Evolutionary conservation across 1,140 invertebrate species (phyloP).

Genomic region (Heliconius hermathena): DNA sequence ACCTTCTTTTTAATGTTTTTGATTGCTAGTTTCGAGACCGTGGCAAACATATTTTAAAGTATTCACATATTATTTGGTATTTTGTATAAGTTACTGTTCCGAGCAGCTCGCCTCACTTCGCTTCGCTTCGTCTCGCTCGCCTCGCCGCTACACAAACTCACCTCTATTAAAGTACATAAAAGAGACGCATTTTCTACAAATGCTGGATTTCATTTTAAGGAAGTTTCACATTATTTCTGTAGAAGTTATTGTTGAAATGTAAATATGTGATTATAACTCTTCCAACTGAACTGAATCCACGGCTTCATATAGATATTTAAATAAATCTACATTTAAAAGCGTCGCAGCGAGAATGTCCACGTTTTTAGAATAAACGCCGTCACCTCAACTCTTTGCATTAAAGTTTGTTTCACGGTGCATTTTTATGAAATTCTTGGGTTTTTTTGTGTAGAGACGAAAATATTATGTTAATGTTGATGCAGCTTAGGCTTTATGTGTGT

Average conservation of each 20-base stretch:
- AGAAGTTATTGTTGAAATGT: constrained; percentile 10
- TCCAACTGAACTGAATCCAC: background rate
- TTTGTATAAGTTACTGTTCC: background rate
- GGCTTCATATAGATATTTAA: constrained; percentile 18
- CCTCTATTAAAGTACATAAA: background rate
- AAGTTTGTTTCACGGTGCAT: constrained; percentile 21
- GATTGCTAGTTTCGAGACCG: background rate
- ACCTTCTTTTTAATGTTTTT: background rate
- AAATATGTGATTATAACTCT: constrained; percentile 19
- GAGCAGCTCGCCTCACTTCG: background rate
- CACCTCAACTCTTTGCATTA: constrained; percentile 6
- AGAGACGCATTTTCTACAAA: background rate
- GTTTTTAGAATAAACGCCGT: constrained; percentile 15
- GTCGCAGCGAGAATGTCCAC: constrained; percentile 7
- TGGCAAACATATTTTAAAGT: background rate
- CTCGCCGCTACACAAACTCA: background rate
- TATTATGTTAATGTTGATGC: background rate
- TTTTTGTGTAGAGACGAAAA: constrained; percentile 19
- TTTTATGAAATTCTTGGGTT: constrained; percentile 8
- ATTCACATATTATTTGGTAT: background rate
- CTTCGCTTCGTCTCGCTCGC: background rate
- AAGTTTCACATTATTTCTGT: constrained; percentile 11
- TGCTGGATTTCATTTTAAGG: constrained; percentile 4
- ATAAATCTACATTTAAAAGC: constrained; percentile 33
- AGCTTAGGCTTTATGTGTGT: background rate